Percentiles rank a stretch among this genome's conserved stretches.
phyloP scores from a whole-genome alignment of 2,113 vertebrate genomes.

The Baryphthengus martii region DNA sequence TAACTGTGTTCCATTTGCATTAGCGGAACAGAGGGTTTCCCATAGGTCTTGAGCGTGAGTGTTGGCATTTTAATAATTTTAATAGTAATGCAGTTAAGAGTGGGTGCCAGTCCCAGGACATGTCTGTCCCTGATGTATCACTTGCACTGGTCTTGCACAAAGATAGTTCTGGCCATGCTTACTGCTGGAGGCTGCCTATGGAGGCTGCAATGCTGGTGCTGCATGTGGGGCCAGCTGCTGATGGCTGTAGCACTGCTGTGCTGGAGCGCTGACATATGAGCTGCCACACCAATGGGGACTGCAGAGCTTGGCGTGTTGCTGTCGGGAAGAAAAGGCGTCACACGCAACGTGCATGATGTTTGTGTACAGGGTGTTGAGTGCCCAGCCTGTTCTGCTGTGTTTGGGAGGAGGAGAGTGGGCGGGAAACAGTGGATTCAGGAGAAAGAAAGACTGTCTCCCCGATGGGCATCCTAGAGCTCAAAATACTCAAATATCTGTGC shows the following conservation, averaged over 20 bases:
- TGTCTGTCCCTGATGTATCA: not conserved
- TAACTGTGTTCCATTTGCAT: not conserved
- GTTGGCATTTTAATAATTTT: not conserved
- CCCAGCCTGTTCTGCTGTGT: not conserved
- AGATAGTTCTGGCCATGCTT: rapidly evolving
- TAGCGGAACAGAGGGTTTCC: not conserved
- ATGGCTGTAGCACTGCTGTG: not conserved
- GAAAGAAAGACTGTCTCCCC: not conserved
- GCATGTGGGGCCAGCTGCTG: rapidly evolving
- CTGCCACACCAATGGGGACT: not conserved
- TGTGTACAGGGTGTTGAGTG: rapidly evolving
- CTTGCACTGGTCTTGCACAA: not conserved
- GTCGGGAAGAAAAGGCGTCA: rapidly evolving
- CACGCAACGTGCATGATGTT: rapidly evolving
- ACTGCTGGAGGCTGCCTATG: not conserved
- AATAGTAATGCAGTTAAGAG: not conserved
- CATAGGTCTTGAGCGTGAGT: not conserved
- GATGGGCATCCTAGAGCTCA: not conserved
- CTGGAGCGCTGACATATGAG: not conserved
- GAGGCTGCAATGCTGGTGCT: not conserved
- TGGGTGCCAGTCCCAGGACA: not conserved
- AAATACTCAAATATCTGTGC: not conserved
- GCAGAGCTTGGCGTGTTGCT: not conserved
- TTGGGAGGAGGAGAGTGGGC: not conserved
- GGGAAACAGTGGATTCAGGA: not conserved